Percentiles rank a stretch among this genome's conserved stretches.
phyloP scores from a whole-genome alignment of 1,140 invertebrate genomes.

The Zophobas atratus region DNA sequence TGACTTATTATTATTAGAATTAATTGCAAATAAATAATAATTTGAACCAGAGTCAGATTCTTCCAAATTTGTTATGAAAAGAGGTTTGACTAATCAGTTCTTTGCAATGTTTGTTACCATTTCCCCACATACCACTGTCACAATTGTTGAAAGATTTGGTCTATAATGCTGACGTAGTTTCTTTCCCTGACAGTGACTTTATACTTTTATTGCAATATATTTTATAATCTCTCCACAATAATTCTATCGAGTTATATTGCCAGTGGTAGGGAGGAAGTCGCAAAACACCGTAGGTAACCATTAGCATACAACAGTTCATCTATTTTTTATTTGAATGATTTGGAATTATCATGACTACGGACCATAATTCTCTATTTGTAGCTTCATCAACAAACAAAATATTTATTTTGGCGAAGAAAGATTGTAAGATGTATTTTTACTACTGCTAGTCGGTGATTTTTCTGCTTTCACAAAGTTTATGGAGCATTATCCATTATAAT shows the following conservation, averaged over 20 bases:
- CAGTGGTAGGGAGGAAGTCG: neutral
- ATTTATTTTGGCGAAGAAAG: neutral
- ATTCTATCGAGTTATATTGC: neutral
- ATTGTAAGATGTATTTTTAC: neutral
- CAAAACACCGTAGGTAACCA: neutral
- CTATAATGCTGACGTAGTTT: neutral
- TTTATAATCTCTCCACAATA: neutral
- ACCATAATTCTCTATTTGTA: neutral
- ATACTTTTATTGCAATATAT: neutral
- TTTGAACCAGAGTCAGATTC: neutral
- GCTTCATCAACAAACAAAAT: neutral
- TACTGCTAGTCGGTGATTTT: neutral
- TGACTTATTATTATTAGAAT: too few relatives aligned
- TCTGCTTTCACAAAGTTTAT: neutral
- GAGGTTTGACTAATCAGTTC: neutral
- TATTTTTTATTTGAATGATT: neutral
- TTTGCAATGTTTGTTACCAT: neutral
- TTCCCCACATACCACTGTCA: neutral
- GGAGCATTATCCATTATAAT: neutral
- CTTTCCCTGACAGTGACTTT: neutral
- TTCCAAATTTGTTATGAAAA: neutral
- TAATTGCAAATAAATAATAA: neutral
- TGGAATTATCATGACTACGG: neutral
- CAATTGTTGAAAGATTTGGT: neutral
- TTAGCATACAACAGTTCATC: neutral